phyloP scores from a whole-genome alignment of 2,888 invertebrate species.

The Melipona beecheii region DNA sequence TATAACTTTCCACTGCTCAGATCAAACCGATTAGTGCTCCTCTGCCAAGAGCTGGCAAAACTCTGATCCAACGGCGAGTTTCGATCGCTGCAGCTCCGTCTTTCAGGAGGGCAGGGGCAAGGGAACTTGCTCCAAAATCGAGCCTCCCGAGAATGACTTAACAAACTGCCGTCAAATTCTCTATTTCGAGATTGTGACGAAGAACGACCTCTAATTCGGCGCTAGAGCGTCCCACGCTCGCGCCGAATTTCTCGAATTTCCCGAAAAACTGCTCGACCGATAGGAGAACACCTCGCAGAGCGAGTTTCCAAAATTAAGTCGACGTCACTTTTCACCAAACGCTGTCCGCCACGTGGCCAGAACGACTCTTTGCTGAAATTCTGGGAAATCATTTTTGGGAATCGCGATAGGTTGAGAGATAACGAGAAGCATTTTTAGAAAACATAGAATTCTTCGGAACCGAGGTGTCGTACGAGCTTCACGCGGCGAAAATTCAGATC shows the following conservation, averaged over 20 bases:
- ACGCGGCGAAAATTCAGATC: too few relatives aligned
- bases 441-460: neutral
- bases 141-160: neutral
- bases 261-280: constrained; percentile 42
- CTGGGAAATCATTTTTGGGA: neutral
- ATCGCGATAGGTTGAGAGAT: too few relatives aligned
- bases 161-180: constrained; percentile 37
- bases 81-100: neutral
- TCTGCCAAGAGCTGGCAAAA: neutral
- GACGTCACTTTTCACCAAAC: constrained; percentile 9
- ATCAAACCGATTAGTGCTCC: neutral
- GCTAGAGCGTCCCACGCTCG: constrained; percentile 49
- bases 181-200: constrained; percentile 44
- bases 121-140: neutral
- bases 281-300: constrained; percentile 18
- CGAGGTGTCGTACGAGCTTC: too few relatives aligned
- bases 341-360: neutral
- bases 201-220: constrained; percentile 42
- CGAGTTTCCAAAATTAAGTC: constrained; percentile 69
- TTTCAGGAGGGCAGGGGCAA: neutral
- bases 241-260: constrained; percentile 51
- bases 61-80: neutral
- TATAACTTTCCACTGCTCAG: neutral
- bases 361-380: neutral
- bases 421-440: too few relatives aligned